These are phyloP conservation scores for Drosophila yakuba DNA, from an alignment of 1,140 invertebrate species.

Conservation along the genomic window DNA sequence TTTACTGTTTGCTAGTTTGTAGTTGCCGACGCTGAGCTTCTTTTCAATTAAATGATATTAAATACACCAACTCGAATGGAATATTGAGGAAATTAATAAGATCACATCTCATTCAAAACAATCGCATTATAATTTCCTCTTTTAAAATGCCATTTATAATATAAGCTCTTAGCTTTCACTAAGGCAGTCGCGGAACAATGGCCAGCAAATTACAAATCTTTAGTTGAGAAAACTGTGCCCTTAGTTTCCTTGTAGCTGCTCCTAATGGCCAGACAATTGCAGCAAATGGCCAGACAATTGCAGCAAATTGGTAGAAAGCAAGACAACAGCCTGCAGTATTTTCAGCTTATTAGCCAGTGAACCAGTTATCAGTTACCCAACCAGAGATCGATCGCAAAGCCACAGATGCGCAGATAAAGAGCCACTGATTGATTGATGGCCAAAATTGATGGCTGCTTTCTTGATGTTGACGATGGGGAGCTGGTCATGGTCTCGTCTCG, in stretches of 20 bases:
- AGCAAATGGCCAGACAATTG: slow-evolving; percentile 72
- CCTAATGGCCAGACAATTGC: slow-evolving; percentile 71
- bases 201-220: slow-evolving; percentile 71
- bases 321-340: slow-evolving; percentile 45
- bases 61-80: no score
- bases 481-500: slow-evolving; percentile 68
- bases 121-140: neutral
- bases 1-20: no score
- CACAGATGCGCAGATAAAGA: neutral
- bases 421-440: slow-evolving; percentile 55
- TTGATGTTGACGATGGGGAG: slow-evolving; percentile 16
- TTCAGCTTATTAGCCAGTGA: slow-evolving; percentile 60
- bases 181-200: slow-evolving; percentile 39
- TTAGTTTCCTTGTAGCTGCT: slow-evolving; percentile 10
- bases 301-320: slow-evolving; percentile 79
- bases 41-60: no score
- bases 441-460: slow-evolving; percentile 23
- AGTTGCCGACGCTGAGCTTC: no score
- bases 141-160: neutral
- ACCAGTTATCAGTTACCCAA: slow-evolving; percentile 55
- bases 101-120: neutral
- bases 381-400: neutral
- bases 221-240: slow-evolving; percentile 69
- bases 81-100: neutral
- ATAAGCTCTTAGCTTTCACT: slow-evolving; percentile 60